A percentile compares a stretch with the other conserved stretches of the same genome.
Evolutionary conservation across 2,797 vertebrate species (phyloP).

Genomic region (Sorex maritimensis): DNA sequence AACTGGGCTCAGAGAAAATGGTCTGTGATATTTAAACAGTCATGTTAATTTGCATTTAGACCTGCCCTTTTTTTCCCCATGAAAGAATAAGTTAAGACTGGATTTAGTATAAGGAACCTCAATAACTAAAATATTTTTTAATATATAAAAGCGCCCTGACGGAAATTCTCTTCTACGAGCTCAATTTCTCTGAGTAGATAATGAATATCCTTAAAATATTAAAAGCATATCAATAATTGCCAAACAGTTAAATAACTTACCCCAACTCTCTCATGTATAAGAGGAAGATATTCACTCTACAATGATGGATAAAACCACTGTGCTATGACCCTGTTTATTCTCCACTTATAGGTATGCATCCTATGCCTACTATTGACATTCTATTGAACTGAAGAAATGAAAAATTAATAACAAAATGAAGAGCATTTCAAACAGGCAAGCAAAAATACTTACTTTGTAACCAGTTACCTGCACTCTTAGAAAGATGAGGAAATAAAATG

Average conservation of each 20-base stretch:
- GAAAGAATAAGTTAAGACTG: slow-evolving; percentile 89
- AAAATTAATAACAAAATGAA: slow-evolving; percentile 75
- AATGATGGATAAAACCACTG: slow-evolving; percentile 52
- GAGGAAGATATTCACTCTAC: slow-evolving; percentile 66
- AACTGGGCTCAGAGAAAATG: slow-evolving; percentile 94
- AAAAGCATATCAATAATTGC: slow-evolving; percentile 82
- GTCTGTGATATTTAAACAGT: slow-evolving; percentile 94
- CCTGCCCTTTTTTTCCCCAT: slow-evolving; percentile 85
- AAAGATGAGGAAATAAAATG: slow-evolving; percentile 59
- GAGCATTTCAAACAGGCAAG: slow-evolving; percentile 55
- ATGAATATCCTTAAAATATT: slow-evolving; percentile 84
- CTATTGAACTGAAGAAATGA: slow-evolving; percentile 56
- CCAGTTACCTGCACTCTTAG: slow-evolving; percentile 61
- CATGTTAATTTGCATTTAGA: slow-evolving; percentile 93
- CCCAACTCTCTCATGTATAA: slow-evolving; percentile 68
- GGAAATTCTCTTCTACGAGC: slow-evolving; percentile 75
- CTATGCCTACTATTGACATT: background rate
- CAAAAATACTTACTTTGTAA: background rate
- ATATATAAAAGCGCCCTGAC: slow-evolving; percentile 69
- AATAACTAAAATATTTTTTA: slow-evolving; percentile 75
- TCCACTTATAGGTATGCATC: slow-evolving; percentile 17
- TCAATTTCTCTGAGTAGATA: slow-evolving; percentile 83
- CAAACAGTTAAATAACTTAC: slow-evolving; percentile 86
- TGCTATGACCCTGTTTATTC: slow-evolving; percentile 28
- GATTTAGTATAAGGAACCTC: slow-evolving; percentile 86